A percentile compares a stretch with the other conserved stretches of the same genome.
phyloP scores from a whole-genome alignment of 1,140 invertebrate genomes.

The Alviniconcha marisindica region DNA sequence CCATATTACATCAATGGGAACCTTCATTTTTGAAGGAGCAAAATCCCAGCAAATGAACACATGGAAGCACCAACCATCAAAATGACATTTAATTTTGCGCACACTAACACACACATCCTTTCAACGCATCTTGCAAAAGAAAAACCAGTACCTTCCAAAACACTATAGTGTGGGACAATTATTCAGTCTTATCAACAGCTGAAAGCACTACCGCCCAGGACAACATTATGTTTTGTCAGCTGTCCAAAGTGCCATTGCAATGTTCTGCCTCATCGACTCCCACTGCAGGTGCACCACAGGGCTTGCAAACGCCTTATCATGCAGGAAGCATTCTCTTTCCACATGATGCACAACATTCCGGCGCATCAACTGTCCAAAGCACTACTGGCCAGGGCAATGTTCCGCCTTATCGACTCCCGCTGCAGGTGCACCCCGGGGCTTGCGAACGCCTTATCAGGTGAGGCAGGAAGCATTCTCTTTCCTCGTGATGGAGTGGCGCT shows the following conservation, averaged over 20 bases:
- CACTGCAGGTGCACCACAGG: conserved; percentile 11
- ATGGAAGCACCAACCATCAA: neutral
- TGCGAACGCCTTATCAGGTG: conserved; percentile 43
- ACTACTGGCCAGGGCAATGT: conserved; percentile 13
- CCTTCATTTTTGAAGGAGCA: no score
- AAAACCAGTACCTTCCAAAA: neutral
- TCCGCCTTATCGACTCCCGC: neutral
- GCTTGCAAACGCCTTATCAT: conserved; percentile 41
- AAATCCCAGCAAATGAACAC: neutral
- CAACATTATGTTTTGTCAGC: neutral
- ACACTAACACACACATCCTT: neutral
- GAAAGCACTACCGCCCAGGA: neutral
- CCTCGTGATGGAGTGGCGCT: conserved; percentile 26
- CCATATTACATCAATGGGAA: no score
- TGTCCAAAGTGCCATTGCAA: conserved; percentile 16
- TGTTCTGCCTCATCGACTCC: neutral
- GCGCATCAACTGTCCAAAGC: neutral
- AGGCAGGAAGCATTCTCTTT: conserved; percentile 44
- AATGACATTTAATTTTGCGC: neutral
- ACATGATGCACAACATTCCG: conserved; percentile 2
- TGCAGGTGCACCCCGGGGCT: conserved; percentile 22
- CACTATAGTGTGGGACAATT: no score
- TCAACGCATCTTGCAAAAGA: neutral
- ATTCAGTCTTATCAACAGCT: neutral
- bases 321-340: conserved; percentile 44